phyloP scores from a whole-genome alignment of 2,113 vertebrate genomes.

The Antidorcas marsupialis region DNA sequence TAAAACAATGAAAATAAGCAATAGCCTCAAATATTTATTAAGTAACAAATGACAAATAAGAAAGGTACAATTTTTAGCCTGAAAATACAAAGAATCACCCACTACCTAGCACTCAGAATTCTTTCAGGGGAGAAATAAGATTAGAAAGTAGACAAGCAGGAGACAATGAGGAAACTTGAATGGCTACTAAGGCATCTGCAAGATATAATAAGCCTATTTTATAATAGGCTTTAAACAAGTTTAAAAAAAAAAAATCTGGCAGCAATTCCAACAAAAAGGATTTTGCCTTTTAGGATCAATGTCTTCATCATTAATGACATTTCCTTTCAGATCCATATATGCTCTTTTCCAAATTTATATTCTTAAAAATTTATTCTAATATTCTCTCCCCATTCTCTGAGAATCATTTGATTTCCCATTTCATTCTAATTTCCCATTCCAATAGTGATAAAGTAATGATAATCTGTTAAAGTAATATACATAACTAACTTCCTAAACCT shows the following conservation, averaged over 20 bases:
- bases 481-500: background rate
- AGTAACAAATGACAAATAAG: background rate
- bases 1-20: conserved; percentile 5
- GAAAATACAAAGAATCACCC: background rate
- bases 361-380: background rate
- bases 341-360: background rate
- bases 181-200: background rate
- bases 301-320: background rate
- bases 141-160: background rate
- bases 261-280: background rate
- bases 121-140: background rate
- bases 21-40: background rate
- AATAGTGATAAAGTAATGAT: background rate
- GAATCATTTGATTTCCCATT: background rate
- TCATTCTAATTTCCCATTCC: background rate
- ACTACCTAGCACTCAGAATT: background rate
- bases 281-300: background rate
- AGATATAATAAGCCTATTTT: background rate
- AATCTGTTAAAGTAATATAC: background rate
- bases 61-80: background rate
- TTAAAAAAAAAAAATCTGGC: background rate
- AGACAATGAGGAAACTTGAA: background rate
- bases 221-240: background rate
- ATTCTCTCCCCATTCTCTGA: background rate
- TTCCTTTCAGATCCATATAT: background rate